Evolutionary conservation across 2,797 vertebrate genomes (phyloP), one percentile per base, ranked within the genome.

Genomic region (Sternotherus odoratus): DNA sequence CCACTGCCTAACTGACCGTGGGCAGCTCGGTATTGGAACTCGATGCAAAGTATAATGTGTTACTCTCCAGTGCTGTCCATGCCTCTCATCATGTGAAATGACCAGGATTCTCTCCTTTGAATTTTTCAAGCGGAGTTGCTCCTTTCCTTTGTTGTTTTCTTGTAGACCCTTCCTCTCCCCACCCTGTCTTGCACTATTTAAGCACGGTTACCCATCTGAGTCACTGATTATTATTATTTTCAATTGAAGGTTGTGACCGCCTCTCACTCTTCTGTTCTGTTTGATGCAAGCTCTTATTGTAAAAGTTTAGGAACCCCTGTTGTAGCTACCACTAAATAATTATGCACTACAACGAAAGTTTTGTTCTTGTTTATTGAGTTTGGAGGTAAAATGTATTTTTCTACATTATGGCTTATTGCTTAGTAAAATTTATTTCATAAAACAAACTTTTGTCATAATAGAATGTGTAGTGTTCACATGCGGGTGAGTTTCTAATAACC

Each of bases 11-110:
- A 93, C 95, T 96, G 97, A 89, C 95, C 95, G 88, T 78, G 94
- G 90, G 96, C 85, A 96, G 97, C 97, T 97, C 97, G 97, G 96
- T 97, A 96, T 97, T 97, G 96, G 97, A 98, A 98, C 95, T 97
- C 98, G 97, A 94, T 98, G 98, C 99, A 98, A 99, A 98, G 98
- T 98, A 98, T 98, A 96, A 97, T 98, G 98, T 99, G 99, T 98
- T 98, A 98, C 98, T 99, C 98, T 98, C 98, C 98, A 98, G 98
- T 98, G 98, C 98, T 98, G 95, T 98, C 97, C 98, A 97, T 97
- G 96, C 98, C 98, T 97, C 88, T 98, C 97, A 98, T 98, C 95
- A 60, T 95, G 96, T 98, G 97, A 97, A 97, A 97, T 54, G 95
- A 97, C 97, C 94, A 96, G 97, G 97, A 94, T 96, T 97, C 95